These are phyloP conservation scores for Sceloporus undulatus DNA, from an alignment of 2,113 vertebrate genomes.

Conservation along the genomic window DNA sequence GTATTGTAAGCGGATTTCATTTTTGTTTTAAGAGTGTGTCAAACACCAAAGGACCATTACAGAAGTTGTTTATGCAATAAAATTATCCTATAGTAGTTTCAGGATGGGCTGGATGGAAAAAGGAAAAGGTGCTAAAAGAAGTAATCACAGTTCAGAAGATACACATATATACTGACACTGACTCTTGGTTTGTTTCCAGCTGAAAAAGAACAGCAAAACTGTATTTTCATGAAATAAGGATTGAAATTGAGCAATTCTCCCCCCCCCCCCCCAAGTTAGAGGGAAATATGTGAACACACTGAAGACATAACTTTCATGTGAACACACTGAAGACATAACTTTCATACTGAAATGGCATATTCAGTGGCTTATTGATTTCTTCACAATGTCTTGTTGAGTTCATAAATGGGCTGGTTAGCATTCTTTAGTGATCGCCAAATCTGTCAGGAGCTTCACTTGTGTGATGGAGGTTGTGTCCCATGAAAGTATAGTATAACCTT, in stretches of 20 bases:
- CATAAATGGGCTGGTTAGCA: not conserved
- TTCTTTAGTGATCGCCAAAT: not conserved
- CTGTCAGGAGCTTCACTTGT: not conserved
- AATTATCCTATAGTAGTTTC: not conserved
- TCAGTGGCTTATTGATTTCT: constrained; percentile 18
- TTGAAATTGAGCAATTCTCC: not conserved
- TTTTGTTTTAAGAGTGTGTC: not conserved
- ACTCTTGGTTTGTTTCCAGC: not conserved
- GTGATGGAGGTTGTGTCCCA: not conserved
- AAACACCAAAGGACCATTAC: not conserved
- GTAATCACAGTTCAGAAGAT: not conserved
- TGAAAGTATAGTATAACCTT: not conserved
- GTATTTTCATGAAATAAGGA: not conserved
- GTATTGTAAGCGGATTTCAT: not conserved
- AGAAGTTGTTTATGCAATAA: not conserved
- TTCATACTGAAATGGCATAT: not conserved
- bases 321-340: constrained; percentile 13
- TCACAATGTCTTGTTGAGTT: not conserved
- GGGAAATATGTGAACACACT: not conserved
- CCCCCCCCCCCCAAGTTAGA: not conserved
- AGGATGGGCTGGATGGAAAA: not conserved
- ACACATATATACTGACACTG: not conserved
- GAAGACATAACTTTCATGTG: constrained; percentile 3
- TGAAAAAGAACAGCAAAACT: not conserved
- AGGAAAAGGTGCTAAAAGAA: not conserved